Evolutionary conservation across 2,113 vertebrate species (phyloP).

Genomic region (Sapayoa aenigma): DNA sequence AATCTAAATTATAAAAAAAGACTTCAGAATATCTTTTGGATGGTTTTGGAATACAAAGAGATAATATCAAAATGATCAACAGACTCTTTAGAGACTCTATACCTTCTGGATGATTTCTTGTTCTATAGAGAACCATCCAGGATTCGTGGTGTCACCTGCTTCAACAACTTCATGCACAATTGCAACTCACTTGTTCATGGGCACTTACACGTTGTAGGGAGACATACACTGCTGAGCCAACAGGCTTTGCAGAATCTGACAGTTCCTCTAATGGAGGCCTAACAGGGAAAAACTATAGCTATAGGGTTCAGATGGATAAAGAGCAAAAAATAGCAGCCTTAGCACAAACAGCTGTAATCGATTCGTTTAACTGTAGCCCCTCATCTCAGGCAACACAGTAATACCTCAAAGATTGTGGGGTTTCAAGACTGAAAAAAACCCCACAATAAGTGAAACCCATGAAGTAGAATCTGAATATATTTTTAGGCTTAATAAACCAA

Average conservation of each 20-base stretch:
- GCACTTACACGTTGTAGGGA: background rate
- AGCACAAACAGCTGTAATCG: background rate
- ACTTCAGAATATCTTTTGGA: background rate
- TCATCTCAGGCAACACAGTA: background rate
- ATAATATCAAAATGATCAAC: background rate
- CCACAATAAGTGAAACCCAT: too few relatives aligned
- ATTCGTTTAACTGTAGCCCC: background rate
- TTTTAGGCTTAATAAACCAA: too few relatives aligned
- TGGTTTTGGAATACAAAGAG: background rate
- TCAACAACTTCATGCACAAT: rapidly evolving
- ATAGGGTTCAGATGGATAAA: background rate
- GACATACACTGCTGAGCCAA: background rate
- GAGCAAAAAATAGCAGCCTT: background rate
- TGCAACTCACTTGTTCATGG: background rate
- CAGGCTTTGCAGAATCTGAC: background rate
- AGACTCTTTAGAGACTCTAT: background rate
- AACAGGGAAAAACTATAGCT: background rate
- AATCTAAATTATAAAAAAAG: background rate
- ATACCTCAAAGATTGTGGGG: too few relatives aligned
- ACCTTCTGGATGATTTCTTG: background rate
- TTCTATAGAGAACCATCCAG: background rate
- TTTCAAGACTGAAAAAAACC: too few relatives aligned
- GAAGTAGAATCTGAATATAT: too few relatives aligned
- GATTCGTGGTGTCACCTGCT: background rate
- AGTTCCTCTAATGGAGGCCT: background rate